Evolutionary conservation across 2,797 vertebrate species (phyloP), one percentile per base, ranked within the genome.

Genomic region (Microtus agrestis): DNA sequence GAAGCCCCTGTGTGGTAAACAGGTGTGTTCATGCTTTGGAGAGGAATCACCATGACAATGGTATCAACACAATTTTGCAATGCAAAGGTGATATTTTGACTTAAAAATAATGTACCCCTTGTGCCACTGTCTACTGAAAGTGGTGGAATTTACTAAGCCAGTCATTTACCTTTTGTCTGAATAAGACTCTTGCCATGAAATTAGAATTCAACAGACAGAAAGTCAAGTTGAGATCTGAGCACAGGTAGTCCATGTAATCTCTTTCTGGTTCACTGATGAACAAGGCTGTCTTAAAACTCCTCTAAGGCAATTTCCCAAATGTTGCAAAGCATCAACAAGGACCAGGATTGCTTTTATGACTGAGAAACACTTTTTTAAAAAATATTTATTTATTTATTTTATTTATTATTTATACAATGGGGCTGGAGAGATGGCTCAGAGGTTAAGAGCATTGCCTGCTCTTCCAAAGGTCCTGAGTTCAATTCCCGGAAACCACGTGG

Each of bases 191-290:
- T 93, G 91, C 40, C 10, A 48, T 93, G 63, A 82, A 97, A 97
- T 97, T 98, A 96, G 97, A 97, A 98, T 97, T 89, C 87, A 92
- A 81, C 48, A 59, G 4, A 59, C 48, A 97, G 87, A 86, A 97
- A 93, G 65, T 9, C 37, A 96, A 97, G 71, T 11, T 5, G 37
- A 97, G 69, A 86, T 74, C 59, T 89, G 29, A 6, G 48, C 92
- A 34, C 81, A 95, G 34, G 34, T 95, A 95, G 73, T 93, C 31
- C 0, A 6, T 96, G 96, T 96, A 87, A 87, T 95, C 54, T 98
- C 97, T 96, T 91, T 94, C 85, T 96, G 88, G 96, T 97, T 96
- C 96, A 91, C 9, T 31, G 97, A 96, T 93, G 4, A 97, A 78
- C 61, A 97, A 97, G 76, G 87, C 4, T 85, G 11, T 23, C 74